phyloP scores from a whole-genome alignment of 1,140 invertebrate species.

The Euura lappo region DNA sequence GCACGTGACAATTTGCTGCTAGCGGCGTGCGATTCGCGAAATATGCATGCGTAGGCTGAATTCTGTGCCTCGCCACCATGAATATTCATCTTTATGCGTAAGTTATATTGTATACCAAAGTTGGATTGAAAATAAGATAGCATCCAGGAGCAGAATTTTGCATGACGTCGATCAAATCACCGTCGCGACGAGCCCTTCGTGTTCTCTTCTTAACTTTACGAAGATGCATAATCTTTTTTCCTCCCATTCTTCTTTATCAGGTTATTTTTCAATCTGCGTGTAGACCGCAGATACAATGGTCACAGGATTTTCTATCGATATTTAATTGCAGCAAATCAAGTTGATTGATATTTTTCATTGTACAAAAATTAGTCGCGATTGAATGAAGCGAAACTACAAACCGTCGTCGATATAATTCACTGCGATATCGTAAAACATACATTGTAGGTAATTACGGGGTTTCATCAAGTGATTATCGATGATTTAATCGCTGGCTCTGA shows the following conservation, averaged over 20 bases:
- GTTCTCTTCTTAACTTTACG: background rate
- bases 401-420: too few species aligned
- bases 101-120: background rate
- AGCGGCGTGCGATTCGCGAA: background rate
- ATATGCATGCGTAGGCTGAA: background rate
- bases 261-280: too few species aligned
- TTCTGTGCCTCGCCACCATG: background rate
- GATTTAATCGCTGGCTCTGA: too few species aligned
- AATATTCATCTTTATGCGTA: background rate
- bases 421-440: background rate
- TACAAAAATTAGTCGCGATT: too few species aligned
- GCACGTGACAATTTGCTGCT: too few species aligned
- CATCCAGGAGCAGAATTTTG: background rate
- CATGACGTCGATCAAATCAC: slow-evolving; percentile 1
- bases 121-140: background rate
- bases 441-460: background rate
- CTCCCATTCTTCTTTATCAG: background rate
- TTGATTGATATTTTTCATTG: too few species aligned
- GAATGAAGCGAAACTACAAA: too few species aligned
- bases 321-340: too few species aligned
- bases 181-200: background rate
- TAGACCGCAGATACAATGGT: too few species aligned
- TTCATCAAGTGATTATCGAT: too few species aligned
- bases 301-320: too few species aligned
- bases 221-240: background rate